Percentiles rank a stretch among this genome's conserved stretches.
phyloP scores from a whole-genome alignment of 2,888 invertebrate genomes.

The Drosophila mimetica region DNA sequence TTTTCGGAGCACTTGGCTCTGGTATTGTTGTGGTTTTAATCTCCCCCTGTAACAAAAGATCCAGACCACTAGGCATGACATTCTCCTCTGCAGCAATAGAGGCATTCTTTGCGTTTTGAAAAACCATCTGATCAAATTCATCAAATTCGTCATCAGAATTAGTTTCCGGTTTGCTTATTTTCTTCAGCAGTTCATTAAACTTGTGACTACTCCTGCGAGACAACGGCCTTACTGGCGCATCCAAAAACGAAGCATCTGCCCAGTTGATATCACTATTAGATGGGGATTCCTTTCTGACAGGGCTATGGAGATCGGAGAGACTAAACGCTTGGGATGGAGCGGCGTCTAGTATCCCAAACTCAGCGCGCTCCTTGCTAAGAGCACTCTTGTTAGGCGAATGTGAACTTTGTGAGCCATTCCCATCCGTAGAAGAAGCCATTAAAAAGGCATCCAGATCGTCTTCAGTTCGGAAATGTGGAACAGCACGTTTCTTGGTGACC shows the following conservation, averaged over 20 bases:
- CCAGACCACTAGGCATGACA: constrained; percentile 72
- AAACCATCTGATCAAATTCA: constrained; percentile 81
- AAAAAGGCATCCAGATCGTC: constrained; percentile 61
- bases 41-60: constrained; percentile 73
- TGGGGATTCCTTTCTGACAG: constrained; percentile 11
- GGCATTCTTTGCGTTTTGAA: constrained; percentile 28
- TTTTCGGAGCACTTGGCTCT: background rate
- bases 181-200: constrained; percentile 61
- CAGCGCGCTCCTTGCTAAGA: constrained; percentile 70
- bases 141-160: constrained; percentile 62
- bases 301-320: constrained; percentile 52
- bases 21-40: constrained; percentile 55
- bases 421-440: constrained; percentile 12
- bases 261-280: constrained; percentile 56
- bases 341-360: constrained; percentile 81
- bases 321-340: constrained; percentile 59
- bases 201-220: constrained; percentile 63
- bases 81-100: background rate
- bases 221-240: constrained; percentile 57
- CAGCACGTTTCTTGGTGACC: constrained; percentile 10
- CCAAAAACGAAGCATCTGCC: constrained; percentile 77
- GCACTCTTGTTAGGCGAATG: constrained; percentile 64
- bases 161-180: constrained; percentile 13
- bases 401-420: constrained; percentile 29
- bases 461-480: constrained; percentile 54